Evolutionary conservation across 2,113 vertebrate genomes (phyloP), one percentile per base, ranked within the genome.

Genomic region (Brachyistius frenatus): DNA sequence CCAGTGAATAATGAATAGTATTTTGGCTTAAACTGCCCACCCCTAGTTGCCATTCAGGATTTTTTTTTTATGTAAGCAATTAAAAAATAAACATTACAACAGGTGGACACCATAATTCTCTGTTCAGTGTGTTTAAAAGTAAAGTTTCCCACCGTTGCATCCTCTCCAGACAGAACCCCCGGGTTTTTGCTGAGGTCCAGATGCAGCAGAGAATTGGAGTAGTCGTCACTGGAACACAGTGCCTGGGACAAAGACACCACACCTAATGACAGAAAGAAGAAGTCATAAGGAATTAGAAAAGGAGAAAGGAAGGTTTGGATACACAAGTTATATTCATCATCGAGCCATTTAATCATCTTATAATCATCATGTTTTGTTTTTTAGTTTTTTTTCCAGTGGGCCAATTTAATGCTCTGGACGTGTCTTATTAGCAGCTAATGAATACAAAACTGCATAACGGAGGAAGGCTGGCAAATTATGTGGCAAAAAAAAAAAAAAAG

Each of bases 151-250:
- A 98, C 97, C 16, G 96, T 96, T 65, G 97, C 95, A 0, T 98
- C 97, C 0, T 97, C 96, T 14, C 96, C 96, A 41, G 95, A 95
- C 54, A 97, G 93, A 72, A 97, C 94, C 52, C 96, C 96, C 0
- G 96, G 95, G 83, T 98, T 98, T 89, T 95, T 96, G 92, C 96
- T 97, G 72, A 98, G 93, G 85, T 97, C 96, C 87, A 98, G 94
- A 81, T 97, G 96, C 57, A 95, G 94, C 65, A 98, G 94, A 52
- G 97, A 96, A 76, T 94, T 96, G 88, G 96, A 96, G 84, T 97
- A 97, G 73, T 96, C 96, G 0, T 97, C 96, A 76, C 95, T 96
- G 79, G 95, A 95, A 74, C 95, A 95, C 39, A 98, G 92, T 3
- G 96, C 95, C 94, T 98, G 97, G 71, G 96, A 96, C 84, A 98